Conservation (phyloP, 2,113 vertebrate genomes). For the Callithrix jacchus region DNA sequence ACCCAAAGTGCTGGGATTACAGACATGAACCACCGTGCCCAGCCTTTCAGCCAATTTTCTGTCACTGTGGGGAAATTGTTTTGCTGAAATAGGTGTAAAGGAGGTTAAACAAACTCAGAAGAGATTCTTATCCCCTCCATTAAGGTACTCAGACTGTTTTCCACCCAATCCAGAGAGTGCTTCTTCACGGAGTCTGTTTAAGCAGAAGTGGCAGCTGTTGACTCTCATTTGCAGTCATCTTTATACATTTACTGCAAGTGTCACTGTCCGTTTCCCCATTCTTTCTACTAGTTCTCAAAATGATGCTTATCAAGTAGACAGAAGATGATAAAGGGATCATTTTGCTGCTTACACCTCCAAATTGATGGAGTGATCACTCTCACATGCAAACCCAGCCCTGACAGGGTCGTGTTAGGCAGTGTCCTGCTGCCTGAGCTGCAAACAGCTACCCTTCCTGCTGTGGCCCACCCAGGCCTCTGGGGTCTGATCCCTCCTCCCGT, state of each 20-base stretch:
- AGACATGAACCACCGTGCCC: too few relatives aligned
- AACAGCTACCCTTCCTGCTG: not conserved
- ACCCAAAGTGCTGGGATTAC: too few relatives aligned
- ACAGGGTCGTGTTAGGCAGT: not conserved
- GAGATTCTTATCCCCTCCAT: not conserved
- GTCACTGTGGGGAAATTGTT: slow-evolving; percentile 19
- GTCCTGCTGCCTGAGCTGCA: not conserved
- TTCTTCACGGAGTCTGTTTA: not conserved
- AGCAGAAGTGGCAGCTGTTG: not conserved
- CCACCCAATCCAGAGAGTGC: not conserved
- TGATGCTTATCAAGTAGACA: not conserved
- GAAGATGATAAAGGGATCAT: not conserved
- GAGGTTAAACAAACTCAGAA: slow-evolving; percentile 9
- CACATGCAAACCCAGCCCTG: not conserved
- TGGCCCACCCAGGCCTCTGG: not conserved
- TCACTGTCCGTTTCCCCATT: not conserved
- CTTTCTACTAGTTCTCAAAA: not conserved
- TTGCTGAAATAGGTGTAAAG: slow-evolving; percentile 24
- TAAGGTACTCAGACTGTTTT: not conserved
- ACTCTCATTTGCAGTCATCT: not conserved
- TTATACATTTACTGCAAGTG: not conserved
- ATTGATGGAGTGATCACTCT: not conserved
- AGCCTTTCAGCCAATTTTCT: slow-evolving; percentile 52
- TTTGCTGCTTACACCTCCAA: not conserved
- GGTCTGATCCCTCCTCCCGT: not conserved